Base-by-base conservation (phyloP, 1,140 invertebrate species). In the Solenopsis invicta region DNA sequence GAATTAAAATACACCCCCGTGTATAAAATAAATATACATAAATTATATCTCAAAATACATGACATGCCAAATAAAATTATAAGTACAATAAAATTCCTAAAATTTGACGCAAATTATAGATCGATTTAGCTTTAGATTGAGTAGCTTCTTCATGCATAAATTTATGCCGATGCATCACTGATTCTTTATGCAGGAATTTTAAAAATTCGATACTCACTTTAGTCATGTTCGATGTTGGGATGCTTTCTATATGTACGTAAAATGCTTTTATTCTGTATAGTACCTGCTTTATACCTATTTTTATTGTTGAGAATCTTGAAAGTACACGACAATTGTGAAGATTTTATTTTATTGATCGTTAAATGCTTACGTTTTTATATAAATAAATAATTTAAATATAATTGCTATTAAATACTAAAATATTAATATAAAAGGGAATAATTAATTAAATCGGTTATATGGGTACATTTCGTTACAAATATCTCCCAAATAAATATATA, bases 141-240 rank as follows among this genome's bases (percentile, higher is more conserved):
- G 29, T 29, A 24, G 2, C 8, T 24, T 52, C 16, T 59, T 37
- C 8, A 8, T 61, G 18, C 16, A n/a, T 64, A 16, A 21, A n/a
- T 45, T 1, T 8, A 18, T 48, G 41, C 13, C 45, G n/a, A 34
- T 5, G 24, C 56, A 29, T 76, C 41, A 61, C 10, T 62, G 56
- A 64, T 77, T 64, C 75, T 50, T 64, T 41, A 77, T 52, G 18
- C 45, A 78, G 21, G n/a, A 78, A 78, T 78, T 64, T 34, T 2
- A 78, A 64, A 45, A 78, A 78, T 13, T 64, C 24, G 45, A 24
- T 52, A n/a, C 8, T 56, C 13, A 5, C 4, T n/a, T n/a, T 37
- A 45, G n/a, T 77, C 45, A 61, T 41, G 9, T 64, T 21, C 5
- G 10, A 37, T 34, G 37, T 41, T 24, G 12, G 6, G 9, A 67